A percentile compares a stretch with the other conserved stretches of the same genome.
Evolutionary conservation across 2,113 vertebrate genomes (phyloP).

Genomic region (Toxotes chatareus): DNA sequence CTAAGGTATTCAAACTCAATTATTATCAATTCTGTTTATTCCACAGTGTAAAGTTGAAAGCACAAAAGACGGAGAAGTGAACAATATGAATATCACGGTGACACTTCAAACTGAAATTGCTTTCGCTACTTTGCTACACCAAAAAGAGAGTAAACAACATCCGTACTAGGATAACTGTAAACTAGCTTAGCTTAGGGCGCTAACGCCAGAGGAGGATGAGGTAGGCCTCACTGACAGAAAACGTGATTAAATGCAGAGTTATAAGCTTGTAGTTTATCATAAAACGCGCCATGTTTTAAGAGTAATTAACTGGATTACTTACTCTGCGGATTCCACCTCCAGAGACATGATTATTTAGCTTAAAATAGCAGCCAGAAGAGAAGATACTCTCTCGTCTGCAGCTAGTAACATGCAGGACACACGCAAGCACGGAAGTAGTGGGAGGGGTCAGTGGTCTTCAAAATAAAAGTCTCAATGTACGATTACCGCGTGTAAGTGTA

Average conservation of each 20-base stretch:
- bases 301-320: conserved; percentile 46
- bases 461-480: conserved; percentile 52
- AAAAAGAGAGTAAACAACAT: not conserved
- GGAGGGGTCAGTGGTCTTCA: not conserved
- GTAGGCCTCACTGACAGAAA: conserved; percentile 33
- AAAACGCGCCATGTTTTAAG: accelerated
- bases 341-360: conserved; percentile 81
- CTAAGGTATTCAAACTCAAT: not conserved
- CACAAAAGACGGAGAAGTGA: too few relatives aligned
- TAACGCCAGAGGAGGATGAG: conserved; percentile 38
- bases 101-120: not conserved
- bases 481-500: not conserved
- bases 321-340: conserved; percentile 87
- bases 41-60: accelerated
- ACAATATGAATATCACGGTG: not conserved
- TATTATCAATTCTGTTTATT: not conserved
- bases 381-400: not conserved
- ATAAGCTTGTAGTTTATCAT: accelerated
- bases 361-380: not conserved
- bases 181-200: conserved; percentile 44
- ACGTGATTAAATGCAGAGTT: accelerated
- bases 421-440: conserved; percentile 41
- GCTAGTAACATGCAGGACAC: not conserved
- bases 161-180: not conserved
- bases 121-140: accelerated